Base-by-base conservation (phyloP, 92 coral and sea anemone species). In the Phenganax stokvisi region DNA sequence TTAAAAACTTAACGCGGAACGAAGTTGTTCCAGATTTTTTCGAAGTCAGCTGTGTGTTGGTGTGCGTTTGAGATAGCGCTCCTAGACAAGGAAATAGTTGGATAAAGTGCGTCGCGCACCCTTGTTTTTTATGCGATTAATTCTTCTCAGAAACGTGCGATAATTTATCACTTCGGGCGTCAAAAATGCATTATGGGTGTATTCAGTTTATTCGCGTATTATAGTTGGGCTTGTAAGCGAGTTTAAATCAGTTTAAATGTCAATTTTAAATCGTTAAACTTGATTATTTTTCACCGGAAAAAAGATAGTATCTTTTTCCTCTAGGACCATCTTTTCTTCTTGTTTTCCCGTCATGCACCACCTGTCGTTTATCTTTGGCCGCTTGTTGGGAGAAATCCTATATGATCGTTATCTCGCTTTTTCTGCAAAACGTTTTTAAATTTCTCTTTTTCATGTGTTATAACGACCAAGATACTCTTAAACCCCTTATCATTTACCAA, bases 301-400 rank as follows among this genome's bases (percentile, higher is more conserved):
- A 57, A 75, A 75, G 81, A 77, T 77, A 51, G 20, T 16, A 77
- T 77, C 70, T 56, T 25, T 59, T 16, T 15, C 12, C 57, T 10
- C 55, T 27, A 54, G 12, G 51, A 61, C 74, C 52, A 47, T 60
- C 0, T 79, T 79, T 68, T 68, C 20, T 67, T 63, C 83, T 7
- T 31, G 15, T 8, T 64, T 27, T 79, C 83, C 83, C 83, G 63
- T 79, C 83, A 79, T 79, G 83, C 83, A 79, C 83, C 83, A 79
- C 83, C 83, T 79, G 83, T 69, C 73, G 59, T 62, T 63, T 79
- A 79, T 79, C 83, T 60, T 17, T 25, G 12, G 10, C 5, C 7
- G 51, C 60, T 63, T 47, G 83, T 79, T 62, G 62, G 83, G 83
- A 79, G 83, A 79, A 79, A 79, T 79, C 28, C 27, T 12, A 65